Base-by-base conservation (phyloP, 2,888 invertebrate species). In the Mamestra brassicae region DNA sequence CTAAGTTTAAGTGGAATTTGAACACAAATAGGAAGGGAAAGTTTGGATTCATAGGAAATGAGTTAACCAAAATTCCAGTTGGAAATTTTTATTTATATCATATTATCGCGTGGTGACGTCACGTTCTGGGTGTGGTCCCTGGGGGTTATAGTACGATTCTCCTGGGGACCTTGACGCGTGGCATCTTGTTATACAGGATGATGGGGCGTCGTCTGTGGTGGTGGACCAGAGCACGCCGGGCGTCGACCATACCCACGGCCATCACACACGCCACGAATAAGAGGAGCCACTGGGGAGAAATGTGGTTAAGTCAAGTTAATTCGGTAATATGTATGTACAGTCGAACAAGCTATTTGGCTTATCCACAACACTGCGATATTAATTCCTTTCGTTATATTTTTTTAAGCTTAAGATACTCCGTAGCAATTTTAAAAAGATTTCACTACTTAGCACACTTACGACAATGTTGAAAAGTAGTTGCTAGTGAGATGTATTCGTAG, bases 231-330 rank as follows among this genome's bases (percentile, higher is more conserved):
- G 34, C 50, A 1, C 52, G 74, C 38, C 67, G 80, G 0, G 83
- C 70, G 15, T 81, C 69, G 50, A 65, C 65, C 17, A 77, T 10
- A 15, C 68, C 50, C 34, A 85, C 45, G 0, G 83, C 72, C 47
- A 85, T 69, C 34, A 89, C 58, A 54, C 84, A 83, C 63, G 86
- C 68, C 73, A 90, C 63, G 38, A 90, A 76, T n/a, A 88, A 45
- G 45, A 87, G 70, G 71, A 88, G 78, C 89, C 89, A 90, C 89
- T 90, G 84, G 13, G 76, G 83, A 67, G 62, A 15, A 67, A 76
- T 13, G 13, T 3, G 55, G n/a, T 55, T 54, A 13, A 62, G 17
- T 45, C 55, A 45, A 58, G 36, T 17, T 11, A 26, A 4, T 26
- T 26, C 10, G 10, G 26, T 11, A 26, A 45, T 62, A 11, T 7